Percentiles rank a stretch among this genome's conserved stretches.
phyloP scores from a whole-genome alignment of 2,888 invertebrate species.

The Lydus trimaculatus region DNA sequence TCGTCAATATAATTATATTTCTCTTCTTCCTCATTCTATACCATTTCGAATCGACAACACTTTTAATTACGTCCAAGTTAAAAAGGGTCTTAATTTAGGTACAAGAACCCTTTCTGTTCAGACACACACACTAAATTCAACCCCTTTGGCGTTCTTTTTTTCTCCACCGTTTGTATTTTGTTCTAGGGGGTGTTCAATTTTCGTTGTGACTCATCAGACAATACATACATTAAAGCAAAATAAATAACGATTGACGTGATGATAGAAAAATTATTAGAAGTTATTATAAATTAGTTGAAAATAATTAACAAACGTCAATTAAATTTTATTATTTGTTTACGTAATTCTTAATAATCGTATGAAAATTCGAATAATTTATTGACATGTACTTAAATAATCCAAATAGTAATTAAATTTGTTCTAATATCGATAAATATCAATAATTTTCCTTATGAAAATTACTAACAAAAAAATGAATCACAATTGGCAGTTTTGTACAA shows the following conservation, averaged over 20 bases:
- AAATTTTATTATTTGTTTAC: background rate
- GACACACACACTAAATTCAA: constrained; percentile 5
- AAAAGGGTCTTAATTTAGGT: constrained; percentile 47
- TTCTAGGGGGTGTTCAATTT: background rate
- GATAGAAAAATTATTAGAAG: background rate
- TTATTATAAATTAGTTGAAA: background rate
- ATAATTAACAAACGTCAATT: background rate
- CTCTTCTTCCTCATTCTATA: constrained; percentile 47
- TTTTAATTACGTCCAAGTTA: constrained; percentile 54
- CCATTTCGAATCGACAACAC: constrained; percentile 43
- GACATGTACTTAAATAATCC: background rate
- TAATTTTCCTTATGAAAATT: background rate
- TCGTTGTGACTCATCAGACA: background rate
- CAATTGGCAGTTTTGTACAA: background rate
- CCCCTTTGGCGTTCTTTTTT: constrained; percentile 13
- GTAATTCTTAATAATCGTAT: background rate
- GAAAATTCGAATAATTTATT: background rate
- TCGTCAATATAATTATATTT: constrained; percentile 56
- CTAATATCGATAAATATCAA: too few relatives aligned
- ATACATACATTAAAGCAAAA: background rate
- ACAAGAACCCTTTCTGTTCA: constrained; percentile 26
- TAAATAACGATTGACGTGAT: too few relatives aligned
- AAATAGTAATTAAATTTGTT: background rate
- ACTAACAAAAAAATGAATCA: background rate
- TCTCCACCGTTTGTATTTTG: background rate